phyloP scores from a whole-genome alignment of 2,797 vertebrate species.

The Microchirus variegatus region DNA sequence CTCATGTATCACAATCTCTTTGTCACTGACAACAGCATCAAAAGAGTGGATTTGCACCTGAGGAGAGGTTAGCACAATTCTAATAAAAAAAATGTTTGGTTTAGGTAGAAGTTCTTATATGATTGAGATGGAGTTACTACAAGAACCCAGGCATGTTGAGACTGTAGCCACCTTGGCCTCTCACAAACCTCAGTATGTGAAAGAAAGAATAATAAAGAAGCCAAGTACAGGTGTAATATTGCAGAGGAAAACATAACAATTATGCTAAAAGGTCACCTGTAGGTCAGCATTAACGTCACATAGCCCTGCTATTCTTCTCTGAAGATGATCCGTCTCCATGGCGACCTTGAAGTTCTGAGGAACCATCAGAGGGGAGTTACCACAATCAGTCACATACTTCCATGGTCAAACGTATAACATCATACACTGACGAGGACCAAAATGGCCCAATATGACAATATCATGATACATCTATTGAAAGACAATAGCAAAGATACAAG shows the following conservation, averaged over 20 bases:
- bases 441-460: too few relatives aligned
- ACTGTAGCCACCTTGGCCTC: too few relatives aligned
- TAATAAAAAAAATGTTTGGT: not conserved
- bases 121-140: not conserved
- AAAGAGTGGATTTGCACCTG: constrained; percentile 84
- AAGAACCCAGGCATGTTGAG: not conserved
- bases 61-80: not conserved
- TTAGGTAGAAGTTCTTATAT: too few relatives aligned
- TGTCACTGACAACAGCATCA: constrained; percentile 79
- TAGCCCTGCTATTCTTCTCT: constrained; percentile 85
- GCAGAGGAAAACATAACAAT: not conserved
- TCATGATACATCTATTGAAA: too few relatives aligned
- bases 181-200: not conserved
- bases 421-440: not conserved
- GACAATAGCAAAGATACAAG: not conserved
- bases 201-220: not conserved
- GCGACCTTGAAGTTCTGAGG: constrained; percentile 85
- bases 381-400: constrained; percentile 1
- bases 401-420: not conserved
- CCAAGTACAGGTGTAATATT: not conserved
- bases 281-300: constrained; percentile 83
- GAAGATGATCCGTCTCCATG: constrained; percentile 83
- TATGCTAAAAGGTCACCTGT: constrained; percentile 78
- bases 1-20: constrained; percentile 84
- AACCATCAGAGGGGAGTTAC: constrained; percentile 31